A percentile compares a stretch with the other conserved stretches of the same genome.
phyloP scores from a whole-genome alignment of 2,797 vertebrate species.

The Lagodon rhomboides region DNA sequence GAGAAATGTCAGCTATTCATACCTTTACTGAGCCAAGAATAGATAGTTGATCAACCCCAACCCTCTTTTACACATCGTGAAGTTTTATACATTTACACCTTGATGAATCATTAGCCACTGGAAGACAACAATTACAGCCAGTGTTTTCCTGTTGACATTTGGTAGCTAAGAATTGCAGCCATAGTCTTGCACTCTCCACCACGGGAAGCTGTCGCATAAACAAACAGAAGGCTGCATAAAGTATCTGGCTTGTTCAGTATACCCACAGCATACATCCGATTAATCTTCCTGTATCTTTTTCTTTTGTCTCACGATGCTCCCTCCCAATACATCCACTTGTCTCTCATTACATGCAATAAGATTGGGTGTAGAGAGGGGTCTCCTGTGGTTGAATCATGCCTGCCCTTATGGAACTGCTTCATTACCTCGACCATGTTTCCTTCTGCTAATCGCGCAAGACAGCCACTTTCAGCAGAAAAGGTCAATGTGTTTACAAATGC shows the following conservation, averaged over 20 bases:
- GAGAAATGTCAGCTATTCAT: neutral
- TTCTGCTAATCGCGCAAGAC: slow-evolving; percentile 43
- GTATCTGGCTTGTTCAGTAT: neutral
- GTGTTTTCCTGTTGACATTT: neutral
- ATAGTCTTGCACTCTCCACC: neutral
- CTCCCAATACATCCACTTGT: neutral
- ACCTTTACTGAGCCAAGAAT: slow-evolving; percentile 1
- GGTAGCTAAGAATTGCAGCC: neutral
- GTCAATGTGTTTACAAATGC: slow-evolving; percentile 56
- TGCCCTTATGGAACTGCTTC: slow-evolving; percentile 12
- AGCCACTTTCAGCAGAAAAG: slow-evolving; percentile 49
- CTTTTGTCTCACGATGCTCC: slow-evolving; percentile 3
- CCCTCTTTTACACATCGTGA: neutral
- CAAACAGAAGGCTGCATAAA: neutral
- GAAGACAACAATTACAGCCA: neutral
- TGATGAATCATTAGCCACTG: slow-evolving; percentile 3
- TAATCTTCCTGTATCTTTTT: neutral
- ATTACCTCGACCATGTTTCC: slow-evolving; percentile 27
- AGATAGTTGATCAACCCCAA: neutral
- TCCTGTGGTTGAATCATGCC: slow-evolving; percentile 5
- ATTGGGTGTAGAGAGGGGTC: neutral
- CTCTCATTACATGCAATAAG: slow-evolving; percentile 7
- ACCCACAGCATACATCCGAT: neutral
- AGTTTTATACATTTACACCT: neutral
- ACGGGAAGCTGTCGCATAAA: neutral